phyloP scores from a whole-genome alignment of 2,888 invertebrate species.

The Eugnorisma glareosa region DNA sequence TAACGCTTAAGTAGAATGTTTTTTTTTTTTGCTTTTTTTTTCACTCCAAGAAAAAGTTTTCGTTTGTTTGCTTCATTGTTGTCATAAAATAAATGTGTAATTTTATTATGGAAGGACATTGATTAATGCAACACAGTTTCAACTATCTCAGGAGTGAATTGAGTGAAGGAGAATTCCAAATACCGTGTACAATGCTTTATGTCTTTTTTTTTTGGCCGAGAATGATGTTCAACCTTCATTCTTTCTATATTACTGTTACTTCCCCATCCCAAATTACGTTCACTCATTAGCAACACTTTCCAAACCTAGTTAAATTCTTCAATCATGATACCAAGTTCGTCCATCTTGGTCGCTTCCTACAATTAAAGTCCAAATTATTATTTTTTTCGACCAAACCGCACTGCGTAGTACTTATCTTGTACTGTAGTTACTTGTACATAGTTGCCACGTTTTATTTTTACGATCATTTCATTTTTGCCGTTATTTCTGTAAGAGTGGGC shows the following conservation, averaged over 20 bases:
- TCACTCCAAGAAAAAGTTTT: not conserved
- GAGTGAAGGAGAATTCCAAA: not conserved
- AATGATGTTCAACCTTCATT: not conserved
- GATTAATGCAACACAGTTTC: no score
- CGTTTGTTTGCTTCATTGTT: not conserved
- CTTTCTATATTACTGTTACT: not conserved
- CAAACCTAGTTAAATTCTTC: not conserved
- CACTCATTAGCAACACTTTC: not conserved
- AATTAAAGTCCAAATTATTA: not conserved
- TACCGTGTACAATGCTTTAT: not conserved
- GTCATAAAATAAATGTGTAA: not conserved
- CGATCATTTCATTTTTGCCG: constrained; percentile 18
- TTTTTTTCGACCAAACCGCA: not conserved
- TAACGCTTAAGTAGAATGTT: not conserved
- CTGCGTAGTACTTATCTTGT: constrained; percentile 1
- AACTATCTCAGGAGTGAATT: not conserved
- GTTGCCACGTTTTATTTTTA: constrained; percentile 14
- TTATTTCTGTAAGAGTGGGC: constrained; percentile 1
- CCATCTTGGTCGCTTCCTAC: not conserved
- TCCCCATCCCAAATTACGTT: not conserved
- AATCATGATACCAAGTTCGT: constrained; percentile 3
- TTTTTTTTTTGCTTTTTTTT: not conserved
- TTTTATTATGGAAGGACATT: not conserved
- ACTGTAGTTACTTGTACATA: not conserved
- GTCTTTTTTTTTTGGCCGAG: not conserved